phyloP scores from a whole-genome alignment of 2,888 invertebrate species.

The Stenichneumon culpator region DNA sequence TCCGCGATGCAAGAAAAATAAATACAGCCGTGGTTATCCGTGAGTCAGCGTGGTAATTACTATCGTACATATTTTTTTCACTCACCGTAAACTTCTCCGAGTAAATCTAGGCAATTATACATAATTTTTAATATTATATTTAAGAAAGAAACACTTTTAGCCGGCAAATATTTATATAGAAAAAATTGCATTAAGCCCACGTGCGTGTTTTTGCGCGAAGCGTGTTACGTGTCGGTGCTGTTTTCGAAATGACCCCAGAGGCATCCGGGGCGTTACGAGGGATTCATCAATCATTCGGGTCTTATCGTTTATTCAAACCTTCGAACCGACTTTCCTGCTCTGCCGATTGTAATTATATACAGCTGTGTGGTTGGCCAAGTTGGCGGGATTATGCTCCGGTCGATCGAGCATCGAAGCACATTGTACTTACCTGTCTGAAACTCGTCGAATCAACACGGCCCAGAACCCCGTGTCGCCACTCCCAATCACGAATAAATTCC shows the following conservation, averaged over 20 bases:
- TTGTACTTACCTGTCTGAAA: constrained; percentile 15
- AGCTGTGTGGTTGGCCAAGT: constrained; percentile 3
- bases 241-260: background rate
- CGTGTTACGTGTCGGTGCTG: background rate
- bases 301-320: constrained; percentile 23
- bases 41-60: constrained; percentile 41
- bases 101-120: background rate
- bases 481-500: constrained; percentile 61
- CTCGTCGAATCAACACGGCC: background rate
- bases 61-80: background rate
- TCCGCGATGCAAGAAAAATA: background rate
- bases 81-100: background rate
- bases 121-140: background rate
- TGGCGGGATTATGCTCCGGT: constrained; percentile 7
- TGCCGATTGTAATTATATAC: constrained; percentile 25
- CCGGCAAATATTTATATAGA: background rate
- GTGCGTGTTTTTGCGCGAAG: background rate
- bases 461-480: constrained; percentile 40
- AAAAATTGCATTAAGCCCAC: background rate
- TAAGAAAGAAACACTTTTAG: background rate
- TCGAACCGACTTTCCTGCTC: constrained; percentile 4
- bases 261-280: background rate
- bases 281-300: constrained; percentile 18
- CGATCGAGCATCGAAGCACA: constrained; percentile 26
- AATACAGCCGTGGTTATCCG: constrained; percentile 5